Conservation (phyloP, 2,113 vertebrate species). For the Crocuta crocuta region DNA sequence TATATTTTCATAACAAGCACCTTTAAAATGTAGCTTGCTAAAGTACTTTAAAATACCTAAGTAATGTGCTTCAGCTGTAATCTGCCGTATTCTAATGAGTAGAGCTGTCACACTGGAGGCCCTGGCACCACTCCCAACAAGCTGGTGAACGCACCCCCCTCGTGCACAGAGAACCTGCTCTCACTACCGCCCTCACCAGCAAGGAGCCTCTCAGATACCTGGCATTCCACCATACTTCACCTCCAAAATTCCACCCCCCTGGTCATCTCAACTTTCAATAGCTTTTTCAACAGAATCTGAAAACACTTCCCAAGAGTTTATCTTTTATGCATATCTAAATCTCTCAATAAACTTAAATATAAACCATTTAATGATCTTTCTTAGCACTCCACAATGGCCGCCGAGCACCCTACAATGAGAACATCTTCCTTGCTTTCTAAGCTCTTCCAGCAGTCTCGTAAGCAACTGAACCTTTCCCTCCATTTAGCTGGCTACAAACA, state of each 20-base stretch:
- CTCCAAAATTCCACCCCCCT: not conserved
- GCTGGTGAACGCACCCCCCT: not conserved
- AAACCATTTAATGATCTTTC: not conserved
- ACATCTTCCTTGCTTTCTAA: not conserved
- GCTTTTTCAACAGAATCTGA: not conserved
- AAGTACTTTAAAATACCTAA: not conserved
- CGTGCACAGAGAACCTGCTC: not conserved
- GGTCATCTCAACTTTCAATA: not conserved
- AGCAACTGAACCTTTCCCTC: not conserved
- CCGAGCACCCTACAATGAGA: not conserved
- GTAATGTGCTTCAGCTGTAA: constrained; percentile 15
- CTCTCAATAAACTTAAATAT: not conserved
- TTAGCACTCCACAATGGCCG: not conserved
- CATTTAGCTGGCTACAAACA: not conserved
- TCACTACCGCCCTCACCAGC: not conserved
- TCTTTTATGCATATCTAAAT: not conserved
- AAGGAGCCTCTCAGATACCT: not conserved
- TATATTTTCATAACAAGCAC: constrained; percentile 34
- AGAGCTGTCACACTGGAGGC: not conserved
- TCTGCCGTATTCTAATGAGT: constrained; percentile 15
- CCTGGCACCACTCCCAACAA: not conserved
- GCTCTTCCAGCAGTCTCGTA: not conserved
- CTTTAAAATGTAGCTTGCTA: constrained; percentile 46
- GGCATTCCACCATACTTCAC: not conserved
- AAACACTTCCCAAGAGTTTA: not conserved